Conservation (phyloP, 2,113 vertebrate genomes). For the Cricetomys ansorgei region DNA sequence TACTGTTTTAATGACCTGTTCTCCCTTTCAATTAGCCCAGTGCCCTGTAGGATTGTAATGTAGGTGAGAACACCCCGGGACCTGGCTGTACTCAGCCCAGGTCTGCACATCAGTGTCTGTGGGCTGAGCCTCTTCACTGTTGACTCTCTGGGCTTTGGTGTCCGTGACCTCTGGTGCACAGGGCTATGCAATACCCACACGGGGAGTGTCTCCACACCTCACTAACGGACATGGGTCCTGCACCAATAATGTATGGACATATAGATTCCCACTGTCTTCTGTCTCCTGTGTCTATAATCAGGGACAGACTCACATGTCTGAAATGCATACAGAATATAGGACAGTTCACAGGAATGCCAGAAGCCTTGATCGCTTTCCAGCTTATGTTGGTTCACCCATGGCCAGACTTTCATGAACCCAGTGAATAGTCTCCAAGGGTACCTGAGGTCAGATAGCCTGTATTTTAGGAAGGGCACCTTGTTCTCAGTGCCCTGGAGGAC, state of each 20-base stretch:
- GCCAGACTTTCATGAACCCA: neutral
- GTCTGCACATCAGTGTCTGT: neutral
- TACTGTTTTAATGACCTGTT: neutral
- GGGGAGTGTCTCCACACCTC: too few species aligned
- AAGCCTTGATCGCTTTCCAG: neutral
- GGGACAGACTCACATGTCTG: neutral
- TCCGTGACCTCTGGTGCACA: neutral
- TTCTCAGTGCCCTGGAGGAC: neutral
- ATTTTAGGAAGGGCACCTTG: neutral
- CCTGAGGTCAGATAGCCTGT: neutral
- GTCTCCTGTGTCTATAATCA: too few species aligned
- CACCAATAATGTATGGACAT: too few species aligned
- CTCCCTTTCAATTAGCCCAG: neutral
- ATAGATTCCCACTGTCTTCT: neutral
- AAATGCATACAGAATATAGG: neutral
- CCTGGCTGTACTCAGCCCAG: neutral
- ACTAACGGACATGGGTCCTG: neutral
- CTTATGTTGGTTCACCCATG: neutral
- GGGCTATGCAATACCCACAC: neutral
- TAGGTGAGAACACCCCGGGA: neutral
- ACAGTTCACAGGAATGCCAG: neutral
- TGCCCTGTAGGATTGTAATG: neutral
- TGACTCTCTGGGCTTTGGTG: neutral
- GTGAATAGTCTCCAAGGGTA: neutral
- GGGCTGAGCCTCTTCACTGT: neutral